These are phyloP conservation scores for Drosophila varians DNA, from an alignment of 1,140 invertebrate genomes.

Conservation along the genomic window DNA sequence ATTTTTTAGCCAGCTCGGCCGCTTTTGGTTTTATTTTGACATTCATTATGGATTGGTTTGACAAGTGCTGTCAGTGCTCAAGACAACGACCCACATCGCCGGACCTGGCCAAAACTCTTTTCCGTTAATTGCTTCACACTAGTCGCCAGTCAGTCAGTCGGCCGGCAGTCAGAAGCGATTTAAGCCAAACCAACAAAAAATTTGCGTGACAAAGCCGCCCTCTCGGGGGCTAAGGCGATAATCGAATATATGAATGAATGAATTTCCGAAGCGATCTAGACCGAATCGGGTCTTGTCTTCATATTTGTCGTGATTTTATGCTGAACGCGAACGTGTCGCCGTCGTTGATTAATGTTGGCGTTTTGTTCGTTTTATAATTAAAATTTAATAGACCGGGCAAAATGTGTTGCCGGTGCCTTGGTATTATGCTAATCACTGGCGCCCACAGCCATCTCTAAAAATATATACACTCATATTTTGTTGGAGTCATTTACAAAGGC, in stretches of 20 bases:
- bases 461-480: constrained; percentile 3
- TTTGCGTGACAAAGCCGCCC: constrained; percentile 73
- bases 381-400: constrained; percentile 45
- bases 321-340: neutral
- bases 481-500: constrained; percentile 29
- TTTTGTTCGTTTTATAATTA: constrained; percentile 54
- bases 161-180: constrained; percentile 21
- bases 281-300: constrained; percentile 28
- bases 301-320: constrained; percentile 41
- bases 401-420: constrained; percentile 42
- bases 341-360: constrained; percentile 44
- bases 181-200: constrained; percentile 42
- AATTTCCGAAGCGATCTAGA: constrained; percentile 38
- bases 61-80: constrained; percentile 69
- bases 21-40: constrained; percentile 57
- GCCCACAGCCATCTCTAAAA: constrained; percentile 36
- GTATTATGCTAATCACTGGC: constrained; percentile 51
- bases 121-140: constrained; percentile 75
- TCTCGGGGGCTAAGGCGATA: constrained; percentile 33
- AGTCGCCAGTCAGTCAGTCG: constrained; percentile 7
- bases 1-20: constrained; percentile 52
- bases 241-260: constrained; percentile 43
- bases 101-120: constrained; percentile 32
- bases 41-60: constrained; percentile 76
- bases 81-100: constrained; percentile 68